phyloP scores from a whole-genome alignment of 2,888 invertebrate genomes.

The Leucozona laternaria region DNA sequence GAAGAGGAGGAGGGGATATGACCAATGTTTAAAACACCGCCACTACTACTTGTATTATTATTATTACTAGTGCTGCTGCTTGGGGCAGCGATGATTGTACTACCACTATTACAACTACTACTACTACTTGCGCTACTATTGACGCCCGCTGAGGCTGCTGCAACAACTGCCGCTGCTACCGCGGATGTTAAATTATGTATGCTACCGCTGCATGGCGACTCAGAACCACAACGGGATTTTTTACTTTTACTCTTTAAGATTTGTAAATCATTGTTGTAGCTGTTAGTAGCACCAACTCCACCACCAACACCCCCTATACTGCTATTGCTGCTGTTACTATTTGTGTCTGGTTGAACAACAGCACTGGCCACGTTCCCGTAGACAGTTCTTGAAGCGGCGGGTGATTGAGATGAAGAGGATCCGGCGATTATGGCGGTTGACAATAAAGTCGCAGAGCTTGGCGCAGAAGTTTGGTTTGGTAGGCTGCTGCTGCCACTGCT shows the following conservation, averaged over 20 bases:
- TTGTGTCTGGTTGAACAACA: constrained; percentile 79
- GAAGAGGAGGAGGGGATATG: constrained; percentile 73
- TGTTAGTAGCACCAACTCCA: constrained; percentile 56
- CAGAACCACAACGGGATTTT: constrained; percentile 84
- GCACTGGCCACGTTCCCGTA: constrained; percentile 81
- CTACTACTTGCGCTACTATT: constrained; percentile 78
- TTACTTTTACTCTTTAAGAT: constrained; percentile 81
- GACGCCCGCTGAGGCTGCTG: constrained; percentile 77
- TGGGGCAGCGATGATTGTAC: constrained; percentile 78
- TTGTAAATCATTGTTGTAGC: constrained; percentile 76
- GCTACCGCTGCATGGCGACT: constrained; percentile 84
- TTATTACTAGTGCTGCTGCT: constrained; percentile 77
- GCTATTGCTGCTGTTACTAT: constrained; percentile 75
- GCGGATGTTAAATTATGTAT: constrained; percentile 75
- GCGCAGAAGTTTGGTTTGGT: constrained; percentile 77
- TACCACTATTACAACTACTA: constrained; percentile 78
- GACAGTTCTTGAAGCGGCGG: constrained; percentile 80
- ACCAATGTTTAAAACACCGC: constrained; percentile 81
- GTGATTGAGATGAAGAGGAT: constrained; percentile 77
- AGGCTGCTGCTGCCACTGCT: constrained; percentile 79
- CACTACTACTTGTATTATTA: constrained; percentile 77
- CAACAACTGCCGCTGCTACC: constrained; percentile 65
- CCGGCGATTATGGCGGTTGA: constrained; percentile 69
- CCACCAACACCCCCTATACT: constrained; percentile 73
- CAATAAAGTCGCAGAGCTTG: constrained; percentile 77